Conservation (phyloP, 2,113 vertebrate species). For the Corvus moneduloides region DNA sequence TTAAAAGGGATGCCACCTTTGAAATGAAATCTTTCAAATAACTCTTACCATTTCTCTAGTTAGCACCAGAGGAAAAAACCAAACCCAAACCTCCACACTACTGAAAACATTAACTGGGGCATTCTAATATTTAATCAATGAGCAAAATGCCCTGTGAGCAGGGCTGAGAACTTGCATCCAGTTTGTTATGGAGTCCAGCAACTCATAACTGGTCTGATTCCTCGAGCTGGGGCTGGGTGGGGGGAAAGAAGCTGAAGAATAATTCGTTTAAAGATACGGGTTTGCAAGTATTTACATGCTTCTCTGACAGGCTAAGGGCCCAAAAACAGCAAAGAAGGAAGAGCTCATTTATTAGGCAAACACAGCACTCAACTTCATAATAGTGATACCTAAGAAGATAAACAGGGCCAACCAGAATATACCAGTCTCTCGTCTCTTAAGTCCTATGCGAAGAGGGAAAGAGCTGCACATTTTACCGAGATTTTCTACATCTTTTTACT, state of each 20-base stretch:
- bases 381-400: neutral
- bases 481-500: neutral
- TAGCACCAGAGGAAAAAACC: neutral
- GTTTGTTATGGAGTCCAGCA: neutral
- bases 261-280: accelerated
- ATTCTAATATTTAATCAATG: neutral
- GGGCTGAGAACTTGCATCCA: neutral
- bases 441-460: neutral
- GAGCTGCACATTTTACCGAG: neutral
- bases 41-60: neutral
- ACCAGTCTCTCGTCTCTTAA: neutral
- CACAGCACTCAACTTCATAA: neutral
- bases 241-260: neutral
- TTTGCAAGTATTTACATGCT: neutral
- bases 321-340: neutral
- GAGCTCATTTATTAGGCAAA: neutral
- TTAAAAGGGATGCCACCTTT: neutral
- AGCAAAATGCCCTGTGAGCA: neutral
- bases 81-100: neutral
- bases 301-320: neutral
- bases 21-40: neutral
- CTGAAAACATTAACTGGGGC: neutral
- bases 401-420: constrained; percentile 9
- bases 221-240: neutral
- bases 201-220: neutral